Conservation (phyloP, 2,797 vertebrate species). For the Ctenosaura bakeri region DNA sequence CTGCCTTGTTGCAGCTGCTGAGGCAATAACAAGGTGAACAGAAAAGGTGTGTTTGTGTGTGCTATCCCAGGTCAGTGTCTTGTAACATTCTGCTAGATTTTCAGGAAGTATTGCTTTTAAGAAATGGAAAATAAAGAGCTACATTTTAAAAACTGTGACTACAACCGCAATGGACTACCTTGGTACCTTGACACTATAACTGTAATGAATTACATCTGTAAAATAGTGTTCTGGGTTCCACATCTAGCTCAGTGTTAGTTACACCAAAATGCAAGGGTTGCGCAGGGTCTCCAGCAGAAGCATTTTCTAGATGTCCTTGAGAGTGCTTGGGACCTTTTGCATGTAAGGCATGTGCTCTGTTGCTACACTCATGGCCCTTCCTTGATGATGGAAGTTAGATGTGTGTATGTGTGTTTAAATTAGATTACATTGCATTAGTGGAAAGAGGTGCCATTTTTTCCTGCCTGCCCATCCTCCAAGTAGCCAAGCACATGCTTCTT, state of each 20-base stretch:
- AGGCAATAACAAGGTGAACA: background rate
- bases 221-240: background rate
- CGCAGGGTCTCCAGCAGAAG: background rate
- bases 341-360: background rate
- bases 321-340: background rate
- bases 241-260: background rate
- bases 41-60: background rate
- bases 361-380: background rate
- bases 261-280: too few species aligned
- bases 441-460: conserved; percentile 55
- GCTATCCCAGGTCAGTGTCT: background rate
- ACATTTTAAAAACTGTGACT: background rate
- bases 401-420: conserved; percentile 2
- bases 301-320: background rate
- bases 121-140: background rate
- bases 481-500: conserved; percentile 69
- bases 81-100: background rate
- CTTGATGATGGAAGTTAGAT: conserved; percentile 24
- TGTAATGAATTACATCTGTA: background rate
- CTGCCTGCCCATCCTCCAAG: conserved; percentile 68
- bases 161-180: background rate
- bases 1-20: background rate
- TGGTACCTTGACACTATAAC: background rate
- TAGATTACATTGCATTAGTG: conserved; percentile 60
- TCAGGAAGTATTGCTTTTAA: background rate